Conservation (phyloP, 2,113 vertebrate genomes). For the Prochilodus magdalenae region DNA sequence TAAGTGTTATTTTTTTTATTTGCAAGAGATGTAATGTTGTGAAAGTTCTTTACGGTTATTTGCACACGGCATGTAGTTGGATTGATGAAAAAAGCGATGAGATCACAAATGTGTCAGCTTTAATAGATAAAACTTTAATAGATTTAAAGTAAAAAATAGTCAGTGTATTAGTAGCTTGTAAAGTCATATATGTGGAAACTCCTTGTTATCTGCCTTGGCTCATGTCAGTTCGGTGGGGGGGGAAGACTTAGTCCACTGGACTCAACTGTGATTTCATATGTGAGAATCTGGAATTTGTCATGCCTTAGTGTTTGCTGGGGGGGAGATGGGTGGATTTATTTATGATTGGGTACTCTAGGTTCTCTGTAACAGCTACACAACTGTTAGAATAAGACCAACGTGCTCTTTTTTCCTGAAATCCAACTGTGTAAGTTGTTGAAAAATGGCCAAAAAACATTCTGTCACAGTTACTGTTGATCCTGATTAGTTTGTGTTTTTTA, state of each 20-base stretch:
- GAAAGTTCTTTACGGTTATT: constrained; percentile 10
- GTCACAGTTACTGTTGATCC: neutral
- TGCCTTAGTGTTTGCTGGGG: constrained; percentile 23
- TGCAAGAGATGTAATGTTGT: constrained; percentile 25
- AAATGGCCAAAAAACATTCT: neutral
- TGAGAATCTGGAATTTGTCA: neutral
- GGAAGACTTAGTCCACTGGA: neutral
- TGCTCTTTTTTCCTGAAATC: constrained; percentile 9
- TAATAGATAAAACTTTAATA: too few species aligned
- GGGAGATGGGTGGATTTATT: constrained; percentile 19
- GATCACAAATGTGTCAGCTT: constrained; percentile 5
- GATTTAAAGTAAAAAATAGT: neutral
- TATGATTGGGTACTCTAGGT: constrained; percentile 15
- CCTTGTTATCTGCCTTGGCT: neutral
- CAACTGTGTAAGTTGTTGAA: constrained; percentile 12
- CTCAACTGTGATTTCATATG: constrained; percentile 44
- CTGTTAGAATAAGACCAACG: constrained; percentile 34
- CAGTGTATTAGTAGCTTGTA: constrained; percentile 4
- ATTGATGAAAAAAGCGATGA: neutral
- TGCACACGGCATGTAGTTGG: constrained; percentile 33
- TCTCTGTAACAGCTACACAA: constrained; percentile 2
- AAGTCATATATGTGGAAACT: constrained; percentile 7
- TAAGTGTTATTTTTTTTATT: constrained; percentile 40
- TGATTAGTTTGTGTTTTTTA: neutral
- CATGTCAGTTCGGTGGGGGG: neutral